A percentile compares a stretch with the other conserved stretches of the same genome.
These are phyloP conservation scores for Heterohyrax brucei DNA, from an alignment of 2,797 vertebrate genomes.

Conservation along the genomic window DNA sequence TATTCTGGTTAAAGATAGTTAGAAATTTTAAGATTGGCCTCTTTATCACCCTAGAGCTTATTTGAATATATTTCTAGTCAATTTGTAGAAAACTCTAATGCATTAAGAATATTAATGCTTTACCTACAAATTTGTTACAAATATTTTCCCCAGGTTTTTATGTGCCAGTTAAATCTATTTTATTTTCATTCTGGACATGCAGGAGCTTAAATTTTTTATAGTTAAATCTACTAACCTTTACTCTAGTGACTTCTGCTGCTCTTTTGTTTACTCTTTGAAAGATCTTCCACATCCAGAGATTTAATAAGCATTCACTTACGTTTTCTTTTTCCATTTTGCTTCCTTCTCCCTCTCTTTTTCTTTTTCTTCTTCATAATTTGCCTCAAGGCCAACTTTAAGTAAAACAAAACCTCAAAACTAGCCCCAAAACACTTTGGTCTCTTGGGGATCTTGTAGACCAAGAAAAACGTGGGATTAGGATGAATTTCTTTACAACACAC, in stretches of 20 bases:
- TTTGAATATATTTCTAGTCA: conserved; percentile 55
- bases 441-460: conserved; percentile 27
- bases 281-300: not conserved
- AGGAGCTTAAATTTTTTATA: conserved; percentile 36
- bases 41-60: conserved; percentile 35
- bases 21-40: not conserved
- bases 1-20: conserved; percentile 31
- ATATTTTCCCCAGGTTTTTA: conserved; percentile 36
- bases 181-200: conserved; percentile 61
- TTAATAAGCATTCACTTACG: conserved; percentile 7
- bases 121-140: not conserved
- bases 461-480: conserved; percentile 45
- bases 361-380: not conserved
- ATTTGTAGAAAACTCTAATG: conserved; percentile 46
- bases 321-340: not conserved
- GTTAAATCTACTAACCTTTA: conserved; percentile 58
- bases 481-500: conserved; percentile 47
- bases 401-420: conserved; percentile 27
- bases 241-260: not conserved
- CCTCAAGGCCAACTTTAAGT: conserved; percentile 44
- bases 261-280: conserved; percentile 63
- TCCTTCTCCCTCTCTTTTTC: not conserved
- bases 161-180: conserved; percentile 57
- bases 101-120: conserved; percentile 63
- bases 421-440: conserved; percentile 2